Conservation (phyloP, 2,797 vertebrate species). For the Cheirogaleus major region DNA sequence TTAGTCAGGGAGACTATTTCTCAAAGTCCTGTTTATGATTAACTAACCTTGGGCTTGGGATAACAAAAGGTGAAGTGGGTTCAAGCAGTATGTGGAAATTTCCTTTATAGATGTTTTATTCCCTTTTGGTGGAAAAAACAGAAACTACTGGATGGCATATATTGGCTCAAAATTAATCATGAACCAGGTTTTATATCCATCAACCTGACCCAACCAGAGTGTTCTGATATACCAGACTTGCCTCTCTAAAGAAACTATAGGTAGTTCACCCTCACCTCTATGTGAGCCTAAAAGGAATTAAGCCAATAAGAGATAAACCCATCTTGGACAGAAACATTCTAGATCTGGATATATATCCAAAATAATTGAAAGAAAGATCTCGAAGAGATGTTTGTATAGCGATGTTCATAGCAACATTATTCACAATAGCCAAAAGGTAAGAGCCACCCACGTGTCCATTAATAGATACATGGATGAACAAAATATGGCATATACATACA, state of each 20-base stretch:
- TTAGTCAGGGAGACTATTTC: background rate
- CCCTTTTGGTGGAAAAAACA: conserved; percentile 39
- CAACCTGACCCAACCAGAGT: background rate
- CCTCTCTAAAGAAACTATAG: background rate
- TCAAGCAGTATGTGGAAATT: conserved; percentile 49
- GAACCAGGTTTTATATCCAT: background rate
- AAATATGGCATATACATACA: background rate
- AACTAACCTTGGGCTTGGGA: conserved; percentile 46
- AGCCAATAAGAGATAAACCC: background rate
- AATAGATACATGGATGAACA: background rate
- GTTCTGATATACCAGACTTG: background rate
- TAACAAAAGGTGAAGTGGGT: conserved; percentile 44
- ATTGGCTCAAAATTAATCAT: conserved; percentile 6
- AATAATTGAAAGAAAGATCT: background rate
- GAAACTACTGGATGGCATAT: background rate
- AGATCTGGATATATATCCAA: background rate
- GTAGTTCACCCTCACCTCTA: background rate
- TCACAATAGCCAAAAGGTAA: background rate
- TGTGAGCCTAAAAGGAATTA: background rate
- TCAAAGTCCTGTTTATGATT: conserved; percentile 56
- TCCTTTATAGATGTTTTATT: conserved; percentile 32
- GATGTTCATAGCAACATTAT: background rate
- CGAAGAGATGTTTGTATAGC: background rate
- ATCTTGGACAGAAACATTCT: background rate
- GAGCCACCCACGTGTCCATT: background rate